Percentiles rank a stretch among this genome's conserved stretches.
These are phyloP conservation scores for Tachuris rubrigastra DNA, from an alignment of 2,113 vertebrate genomes.

Conservation along the genomic window DNA sequence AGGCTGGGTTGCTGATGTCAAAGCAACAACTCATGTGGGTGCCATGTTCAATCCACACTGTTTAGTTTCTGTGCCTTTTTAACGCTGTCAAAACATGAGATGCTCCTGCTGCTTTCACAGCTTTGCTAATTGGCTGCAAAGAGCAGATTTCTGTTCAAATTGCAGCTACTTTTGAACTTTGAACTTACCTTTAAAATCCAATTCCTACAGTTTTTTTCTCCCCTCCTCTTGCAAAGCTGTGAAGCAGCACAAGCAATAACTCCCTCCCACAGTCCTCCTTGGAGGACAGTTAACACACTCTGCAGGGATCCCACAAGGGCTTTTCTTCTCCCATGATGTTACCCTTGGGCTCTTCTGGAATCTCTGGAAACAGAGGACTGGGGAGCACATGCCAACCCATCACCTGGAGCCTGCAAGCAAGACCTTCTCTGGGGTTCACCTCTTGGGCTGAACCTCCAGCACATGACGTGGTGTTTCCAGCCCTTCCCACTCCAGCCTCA, in stretches of 20 bases:
- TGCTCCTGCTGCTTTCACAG: slow-evolving; percentile 6
- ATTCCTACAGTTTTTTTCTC: neutral
- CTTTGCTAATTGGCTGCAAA: slow-evolving; percentile 34
- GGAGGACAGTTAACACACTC: neutral
- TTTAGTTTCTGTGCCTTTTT: slow-evolving; percentile 21
- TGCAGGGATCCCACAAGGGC: neutral
- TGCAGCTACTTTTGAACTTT: neutral
- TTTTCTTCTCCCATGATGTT: neutral
- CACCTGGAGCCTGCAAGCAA: neutral
- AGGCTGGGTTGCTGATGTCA: neutral
- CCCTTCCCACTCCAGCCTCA: neutral
- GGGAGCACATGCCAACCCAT: neutral
- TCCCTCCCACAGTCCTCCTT: neutral
- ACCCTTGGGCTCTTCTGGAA: fast-evolving
- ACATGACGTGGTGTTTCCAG: neutral
- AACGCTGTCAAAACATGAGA: slow-evolving; percentile 38
- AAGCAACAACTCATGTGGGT: neutral
- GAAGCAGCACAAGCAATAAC: neutral
- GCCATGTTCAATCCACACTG: neutral
- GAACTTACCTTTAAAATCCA: slow-evolving; percentile 2
- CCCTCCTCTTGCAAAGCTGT: neutral
- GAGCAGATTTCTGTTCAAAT: slow-evolving; percentile 13
- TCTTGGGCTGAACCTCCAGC: neutral
- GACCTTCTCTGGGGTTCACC: neutral
- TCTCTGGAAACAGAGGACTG: neutral